These are phyloP conservation scores for Meghimatium bilineatum DNA, from an alignment of 2,888 invertebrate species.

Conservation along the genomic window DNA sequence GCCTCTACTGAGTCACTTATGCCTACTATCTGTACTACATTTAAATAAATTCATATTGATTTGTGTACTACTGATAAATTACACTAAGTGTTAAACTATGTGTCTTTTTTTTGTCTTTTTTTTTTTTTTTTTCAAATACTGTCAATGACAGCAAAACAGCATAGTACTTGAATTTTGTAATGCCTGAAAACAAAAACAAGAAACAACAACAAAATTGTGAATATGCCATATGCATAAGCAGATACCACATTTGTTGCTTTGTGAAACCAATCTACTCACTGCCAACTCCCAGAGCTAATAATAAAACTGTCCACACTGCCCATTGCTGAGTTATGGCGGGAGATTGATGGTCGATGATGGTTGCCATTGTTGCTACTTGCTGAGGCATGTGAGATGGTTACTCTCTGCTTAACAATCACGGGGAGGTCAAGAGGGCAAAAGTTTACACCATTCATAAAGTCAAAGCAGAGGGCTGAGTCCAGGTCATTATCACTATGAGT, in stretches of 20 bases:
- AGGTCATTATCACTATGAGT: slow-evolving; percentile 70
- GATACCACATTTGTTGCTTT: neutral
- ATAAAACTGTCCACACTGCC: slow-evolving; percentile 56
- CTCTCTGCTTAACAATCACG: slow-evolving; percentile 85
- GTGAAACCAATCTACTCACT: slow-evolving; percentile 7
- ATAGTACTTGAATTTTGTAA: slow-evolving; percentile 1
- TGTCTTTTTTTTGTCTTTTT: no score
- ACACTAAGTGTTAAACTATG: no score
- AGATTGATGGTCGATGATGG: neutral
- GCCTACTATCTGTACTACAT: no score
- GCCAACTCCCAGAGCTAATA: slow-evolving; percentile 56
- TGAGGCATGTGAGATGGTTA: slow-evolving; percentile 52
- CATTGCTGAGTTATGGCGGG: slow-evolving; percentile 51
- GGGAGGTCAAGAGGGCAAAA: slow-evolving; percentile 92
- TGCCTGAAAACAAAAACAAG: neutral
- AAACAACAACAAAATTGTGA: neutral
- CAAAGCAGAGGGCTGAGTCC: slow-evolving; percentile 73
- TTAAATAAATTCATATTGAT: no score
- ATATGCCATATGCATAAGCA: neutral
- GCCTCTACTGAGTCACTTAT: no score
- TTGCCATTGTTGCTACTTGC: slow-evolving; percentile 20
- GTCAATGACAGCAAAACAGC: neutral
- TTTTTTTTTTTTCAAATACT: no score
- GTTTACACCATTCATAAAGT: slow-evolving; percentile 79
- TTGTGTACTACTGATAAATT: no score